These are phyloP conservation scores for Cotesia typhae DNA, from an alignment of 1,140 invertebrate species.

Conservation along the genomic window DNA sequence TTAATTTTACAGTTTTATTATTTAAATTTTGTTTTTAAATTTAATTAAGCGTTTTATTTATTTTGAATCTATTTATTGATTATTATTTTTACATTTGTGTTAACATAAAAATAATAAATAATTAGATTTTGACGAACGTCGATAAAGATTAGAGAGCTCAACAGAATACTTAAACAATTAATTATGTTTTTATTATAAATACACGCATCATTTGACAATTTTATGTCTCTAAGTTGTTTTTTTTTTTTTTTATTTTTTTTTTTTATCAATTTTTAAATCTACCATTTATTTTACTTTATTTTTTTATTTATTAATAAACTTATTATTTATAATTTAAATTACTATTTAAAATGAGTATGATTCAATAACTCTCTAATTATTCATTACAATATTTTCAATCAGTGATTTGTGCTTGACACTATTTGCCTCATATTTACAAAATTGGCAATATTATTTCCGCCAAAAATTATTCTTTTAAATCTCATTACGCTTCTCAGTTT, in stretches of 20 bases:
- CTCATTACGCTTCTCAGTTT: constrained; percentile 4
- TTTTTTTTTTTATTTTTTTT: constrained; percentile 6
- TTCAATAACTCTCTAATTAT: constrained; percentile 26
- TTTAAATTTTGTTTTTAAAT: background rate
- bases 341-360: constrained; percentile 58
- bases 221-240: background rate
- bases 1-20: constrained; percentile 9
- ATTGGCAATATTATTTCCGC: constrained; percentile 8
- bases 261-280: background rate
- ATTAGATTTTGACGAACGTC: background rate
- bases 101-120: background rate
- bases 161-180: background rate
- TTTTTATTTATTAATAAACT: constrained; percentile 9
- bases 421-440: constrained; percentile 30
- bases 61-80: constrained; percentile 1
- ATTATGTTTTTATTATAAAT: background rate
- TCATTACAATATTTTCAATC: constrained; percentile 19
- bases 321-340: constrained; percentile 42
- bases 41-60: background rate
- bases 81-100: background rate
- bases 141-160: too few species aligned
- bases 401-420: constrained; percentile 32
- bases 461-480: constrained; percentile 20
- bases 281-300: too few species aligned
- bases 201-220: background rate